Conservation (phyloP, 92 coral and sea anemone species). For the Isaurus tuberculatus region DNA sequence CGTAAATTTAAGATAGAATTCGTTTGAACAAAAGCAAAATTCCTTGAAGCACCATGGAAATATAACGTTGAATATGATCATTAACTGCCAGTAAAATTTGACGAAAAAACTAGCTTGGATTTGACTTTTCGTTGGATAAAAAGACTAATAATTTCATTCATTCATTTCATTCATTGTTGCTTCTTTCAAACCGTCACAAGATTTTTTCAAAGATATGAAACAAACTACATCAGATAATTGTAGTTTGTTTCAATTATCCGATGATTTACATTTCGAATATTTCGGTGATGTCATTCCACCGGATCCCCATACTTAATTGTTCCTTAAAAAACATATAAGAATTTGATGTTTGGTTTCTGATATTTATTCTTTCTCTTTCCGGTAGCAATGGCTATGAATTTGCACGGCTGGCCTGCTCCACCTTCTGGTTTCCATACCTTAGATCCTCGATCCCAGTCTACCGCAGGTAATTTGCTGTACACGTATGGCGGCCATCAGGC, state of each 20-base stretch:
- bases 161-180: no score
- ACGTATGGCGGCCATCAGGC: constrained; percentile 58
- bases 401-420: constrained; percentile 39
- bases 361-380: background rate
- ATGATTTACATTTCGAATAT: no score
- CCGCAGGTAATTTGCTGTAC: constrained; percentile 64
- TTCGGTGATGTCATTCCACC: no score
- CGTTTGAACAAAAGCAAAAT: background rate
- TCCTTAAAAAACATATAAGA: background rate
- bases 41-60: background rate
- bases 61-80: background rate
- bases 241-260: no score
- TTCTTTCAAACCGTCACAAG: no score
- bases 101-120: background rate
- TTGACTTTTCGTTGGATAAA: background rate
- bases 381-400: constrained; percentile 40
- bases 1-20: background rate
- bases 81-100: background rate
- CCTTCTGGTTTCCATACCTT: constrained; percentile 23
- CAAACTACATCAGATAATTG: no score
- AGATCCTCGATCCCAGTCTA: constrained; percentile 74
- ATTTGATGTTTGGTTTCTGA: background rate
- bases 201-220: no score
- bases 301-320: background rate
- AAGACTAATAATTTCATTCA: background rate